Evolutionary conservation across 2,797 vertebrate genomes (phyloP), one percentile per base, ranked within the genome.

Genomic region (Chrosomus eos): DNA sequence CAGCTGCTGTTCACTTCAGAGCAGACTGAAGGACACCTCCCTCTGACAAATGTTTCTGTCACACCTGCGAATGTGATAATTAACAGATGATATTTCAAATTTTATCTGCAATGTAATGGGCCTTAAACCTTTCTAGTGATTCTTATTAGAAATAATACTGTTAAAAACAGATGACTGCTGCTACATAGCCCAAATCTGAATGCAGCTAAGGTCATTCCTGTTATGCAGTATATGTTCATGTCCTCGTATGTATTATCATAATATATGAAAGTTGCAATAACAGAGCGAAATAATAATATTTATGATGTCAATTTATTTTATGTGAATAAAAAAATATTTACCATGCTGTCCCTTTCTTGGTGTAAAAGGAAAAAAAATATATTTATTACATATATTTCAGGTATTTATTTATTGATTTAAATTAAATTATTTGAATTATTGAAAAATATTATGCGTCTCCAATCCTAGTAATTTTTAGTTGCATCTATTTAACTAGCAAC

Each of bases 31-130:
- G 10, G 60, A 76, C 72, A 68, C 48, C 60, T 66, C 43, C 10
- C 40, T 75, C 33, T 55, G 31, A 53, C 62, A 55, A 68, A 75
- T 40, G 18, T 51, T 74, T 82, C 38, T 51, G 71, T 64, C 14
- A 62, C 43, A 76, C 48, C n/a, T 83, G 31, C 62, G 67, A 31
- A 67, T 55, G 33, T 83, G 45, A 66, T 75, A 76, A 81, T 85
- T 67, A 67, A 55, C 28, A 5, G 4, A 11, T 43, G 38, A 51
- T 71, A 45, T 48, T 77, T 71, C 23, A 75, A 76, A 86, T 62
- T 81, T 4, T 23, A 68, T 40, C 43, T 67, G 36, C 48, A 55
- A 64, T 1, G 2, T 36, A 75, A 68, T 43, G 10, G 16, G 33
- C 40, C 19, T 67, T 4, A 76, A 77, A 58, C 64, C 28, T 26